Evolutionary conservation across 1,140 invertebrate species (phyloP).

Genomic region (Megathymus violae): DNA sequence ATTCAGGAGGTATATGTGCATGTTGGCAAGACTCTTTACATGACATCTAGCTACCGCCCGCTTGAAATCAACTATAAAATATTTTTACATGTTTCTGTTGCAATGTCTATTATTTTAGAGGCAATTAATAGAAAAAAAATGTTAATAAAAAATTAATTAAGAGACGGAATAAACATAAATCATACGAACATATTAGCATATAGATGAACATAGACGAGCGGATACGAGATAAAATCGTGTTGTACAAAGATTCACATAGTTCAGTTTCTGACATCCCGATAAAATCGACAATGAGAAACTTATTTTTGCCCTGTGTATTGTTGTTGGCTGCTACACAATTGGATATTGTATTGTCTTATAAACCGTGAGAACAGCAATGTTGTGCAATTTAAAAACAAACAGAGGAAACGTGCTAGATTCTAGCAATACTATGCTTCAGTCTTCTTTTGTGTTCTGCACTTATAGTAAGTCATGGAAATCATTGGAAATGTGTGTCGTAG

Average conservation of each 20-base stretch:
- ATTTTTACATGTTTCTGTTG: too few species aligned
- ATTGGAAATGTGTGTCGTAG: background rate
- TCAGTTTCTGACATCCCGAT: constrained; percentile 44
- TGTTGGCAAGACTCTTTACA: too few species aligned
- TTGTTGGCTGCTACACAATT: constrained; percentile 41
- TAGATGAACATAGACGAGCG: constrained; percentile 33
- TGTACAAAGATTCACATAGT: constrained; percentile 50
- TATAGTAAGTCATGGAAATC: background rate
- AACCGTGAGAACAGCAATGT: constrained; percentile 45
- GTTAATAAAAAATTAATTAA: too few species aligned
- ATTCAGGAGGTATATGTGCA: too few species aligned
- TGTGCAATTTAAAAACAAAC: constrained; percentile 52
- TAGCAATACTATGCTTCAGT: constrained; percentile 9
- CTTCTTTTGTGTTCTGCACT: constrained; percentile 14
- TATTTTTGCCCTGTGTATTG: constrained; percentile 46
- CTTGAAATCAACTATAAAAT: too few species aligned
- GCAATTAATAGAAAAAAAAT: too few species aligned
- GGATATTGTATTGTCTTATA: constrained; percentile 40
- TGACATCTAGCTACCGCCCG: too few species aligned
- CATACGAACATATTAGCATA: constrained; percentile 30
- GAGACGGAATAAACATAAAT: constrained; percentile 12
- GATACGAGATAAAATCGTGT: constrained; percentile 37
- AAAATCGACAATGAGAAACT: constrained; percentile 48
- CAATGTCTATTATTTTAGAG: too few species aligned
- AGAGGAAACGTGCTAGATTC: constrained; percentile 39